phyloP scores from a whole-genome alignment of 92 coral and sea anemone species.

The Pocillopora meandrina region DNA sequence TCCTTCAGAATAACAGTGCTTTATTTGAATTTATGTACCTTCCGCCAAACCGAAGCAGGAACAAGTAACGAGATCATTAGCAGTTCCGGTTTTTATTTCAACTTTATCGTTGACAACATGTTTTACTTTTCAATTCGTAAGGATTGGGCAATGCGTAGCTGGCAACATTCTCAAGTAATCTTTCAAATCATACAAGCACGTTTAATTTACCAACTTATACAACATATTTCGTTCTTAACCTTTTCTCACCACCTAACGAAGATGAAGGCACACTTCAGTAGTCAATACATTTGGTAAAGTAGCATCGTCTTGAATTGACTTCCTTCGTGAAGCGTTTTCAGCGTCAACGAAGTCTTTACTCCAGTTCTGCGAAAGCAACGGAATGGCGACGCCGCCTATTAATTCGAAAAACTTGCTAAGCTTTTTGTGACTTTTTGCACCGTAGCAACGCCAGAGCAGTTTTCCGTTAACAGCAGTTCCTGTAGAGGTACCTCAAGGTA shows the following conservation, averaged over 20 bases:
- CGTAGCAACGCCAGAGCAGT: constrained; percentile 11
- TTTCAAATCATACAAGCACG: too few species aligned
- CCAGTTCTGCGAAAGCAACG: neutral
- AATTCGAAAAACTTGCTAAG: neutral
- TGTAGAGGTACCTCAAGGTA: neutral
- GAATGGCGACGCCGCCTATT: neutral
- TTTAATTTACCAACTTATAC: too few species aligned
- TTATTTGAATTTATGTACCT: too few species aligned
- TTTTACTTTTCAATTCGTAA: too few species aligned
- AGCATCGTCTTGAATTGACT: neutral
- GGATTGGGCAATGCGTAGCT: too few species aligned
- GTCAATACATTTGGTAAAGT: neutral
- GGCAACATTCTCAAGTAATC: too few species aligned
- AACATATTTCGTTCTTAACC: too few species aligned
- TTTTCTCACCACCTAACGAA: neutral
- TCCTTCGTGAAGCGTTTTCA: neutral
- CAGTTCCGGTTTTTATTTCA: too few species aligned
- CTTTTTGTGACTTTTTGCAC: neutral
- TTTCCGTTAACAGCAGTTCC: neutral
- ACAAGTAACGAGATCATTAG: too few species aligned
- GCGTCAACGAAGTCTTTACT: neutral
- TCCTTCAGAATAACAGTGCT: too few species aligned
- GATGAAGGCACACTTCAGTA: neutral
- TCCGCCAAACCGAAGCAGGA: too few species aligned
- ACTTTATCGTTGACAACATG: too few species aligned